Percentiles rank a stretch among this genome's conserved stretches.
Conservation (phyloP, 2,888 invertebrate genomes). For the Drosophila putrida region DNA sequence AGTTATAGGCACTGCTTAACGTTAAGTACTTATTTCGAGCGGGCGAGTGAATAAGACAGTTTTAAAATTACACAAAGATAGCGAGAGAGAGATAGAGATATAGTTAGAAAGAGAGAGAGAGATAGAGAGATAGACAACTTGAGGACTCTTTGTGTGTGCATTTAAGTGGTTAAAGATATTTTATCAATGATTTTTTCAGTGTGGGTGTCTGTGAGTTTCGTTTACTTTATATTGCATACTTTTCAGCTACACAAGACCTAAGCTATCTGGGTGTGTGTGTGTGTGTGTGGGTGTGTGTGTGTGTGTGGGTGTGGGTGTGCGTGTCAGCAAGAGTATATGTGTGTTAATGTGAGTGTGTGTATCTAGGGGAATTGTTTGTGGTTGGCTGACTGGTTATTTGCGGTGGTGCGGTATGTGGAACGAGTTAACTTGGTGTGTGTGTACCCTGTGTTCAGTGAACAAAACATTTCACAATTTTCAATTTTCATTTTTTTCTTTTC, state of each 20-base stretch:
- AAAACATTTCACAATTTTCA: slow-evolving; percentile 65
- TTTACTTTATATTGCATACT: slow-evolving; percentile 58
- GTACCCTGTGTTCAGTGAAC: slow-evolving; percentile 79
- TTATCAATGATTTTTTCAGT: slow-evolving; percentile 37
- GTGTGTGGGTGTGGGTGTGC: slow-evolving; percentile 3
- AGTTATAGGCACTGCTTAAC: slow-evolving; percentile 32
- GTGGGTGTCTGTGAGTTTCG: slow-evolving; percentile 27
- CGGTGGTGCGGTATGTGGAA: slow-evolving; percentile 12
- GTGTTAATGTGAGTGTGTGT: slow-evolving; percentile 26
- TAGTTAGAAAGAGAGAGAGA: slow-evolving; percentile 29
- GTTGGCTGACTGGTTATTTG: slow-evolving; percentile 11
- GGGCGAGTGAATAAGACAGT: slow-evolving; percentile 52
- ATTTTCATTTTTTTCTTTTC: slow-evolving; percentile 32
- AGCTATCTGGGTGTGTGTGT: slow-evolving; percentile 16
- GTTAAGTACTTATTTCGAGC: slow-evolving; percentile 35
- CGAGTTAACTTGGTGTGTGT: slow-evolving; percentile 23
- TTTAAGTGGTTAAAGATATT: slow-evolving; percentile 43
- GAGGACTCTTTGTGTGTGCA: slow-evolving; percentile 60
- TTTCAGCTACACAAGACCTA: slow-evolving; percentile 63
- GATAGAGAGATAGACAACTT: slow-evolving; percentile 23
- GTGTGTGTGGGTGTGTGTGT: slow-evolving; percentile 4
- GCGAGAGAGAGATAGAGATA: slow-evolving; percentile 37
- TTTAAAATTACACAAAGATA: slow-evolving; percentile 43
- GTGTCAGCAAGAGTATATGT: neutral
- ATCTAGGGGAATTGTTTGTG: slow-evolving; percentile 22